Evolutionary conservation across 1,140 invertebrate genomes (phyloP), one percentile per base, ranked within the genome.

Genomic region (Anthonomus grandis): DNA sequence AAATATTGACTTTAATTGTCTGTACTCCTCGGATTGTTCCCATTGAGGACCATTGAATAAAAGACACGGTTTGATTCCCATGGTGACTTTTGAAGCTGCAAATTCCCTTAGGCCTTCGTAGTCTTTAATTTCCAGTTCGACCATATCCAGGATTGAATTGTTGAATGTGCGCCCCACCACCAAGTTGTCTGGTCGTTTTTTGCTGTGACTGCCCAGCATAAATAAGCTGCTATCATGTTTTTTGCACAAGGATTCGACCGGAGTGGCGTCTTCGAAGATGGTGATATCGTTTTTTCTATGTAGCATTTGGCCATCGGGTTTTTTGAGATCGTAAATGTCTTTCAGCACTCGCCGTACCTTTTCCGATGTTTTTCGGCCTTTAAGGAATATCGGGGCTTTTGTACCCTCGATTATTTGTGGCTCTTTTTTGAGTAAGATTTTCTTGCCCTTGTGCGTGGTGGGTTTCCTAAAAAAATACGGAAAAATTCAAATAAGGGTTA

Each of bases 181-280:
- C 38, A 98, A 72, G 78, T 97, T 97, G 68, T 98, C 83, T 2
- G 96, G 95, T 17, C 94, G 78, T 73, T 99, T 98, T 75, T 98
- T 98, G 46, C 83, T 90, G 60, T 93, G 87, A n/a, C 87, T 91
- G 15, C 85, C 91, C 70, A 96, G 89, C 48, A 89, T 80, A 77
- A 99, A 98, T 21, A 97, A 72, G 1, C 94, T 84, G 15, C 90
- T 80, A 74, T 98, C 92, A 70, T 87, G 83, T 74, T 96, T 97
- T 64, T 83, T 81, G 19, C 86, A 85, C 64, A 97, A 85, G 60
- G 85, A 85, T 78, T 98, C 95, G 63, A 97, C 75, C 9, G 83
- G 80, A 4, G 83, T 82, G 0, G 83, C 74, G 78, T 95, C 86
- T 75, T 95, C 93, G 74, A 95, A 95, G 3, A 91, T 89, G 4